Evolutionary conservation across 1,140 invertebrate species (phyloP).

Genomic region (Calosoma granatense): DNA sequence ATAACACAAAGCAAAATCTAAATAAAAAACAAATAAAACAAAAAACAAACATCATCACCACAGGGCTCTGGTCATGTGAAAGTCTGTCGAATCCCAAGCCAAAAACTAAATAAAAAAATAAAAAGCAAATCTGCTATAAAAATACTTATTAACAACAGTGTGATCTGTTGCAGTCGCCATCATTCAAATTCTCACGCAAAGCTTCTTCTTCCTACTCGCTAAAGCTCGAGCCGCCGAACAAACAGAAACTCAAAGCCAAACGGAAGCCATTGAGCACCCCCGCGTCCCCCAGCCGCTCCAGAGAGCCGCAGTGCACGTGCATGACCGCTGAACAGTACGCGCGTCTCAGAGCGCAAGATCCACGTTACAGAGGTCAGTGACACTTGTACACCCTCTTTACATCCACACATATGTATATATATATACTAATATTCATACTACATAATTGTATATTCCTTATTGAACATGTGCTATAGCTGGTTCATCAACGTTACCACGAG

Average conservation of each 20-base stretch:
- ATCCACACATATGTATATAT: not conserved
- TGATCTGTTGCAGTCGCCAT: slow-evolving; percentile 80
- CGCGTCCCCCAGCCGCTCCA: slow-evolving; percentile 78
- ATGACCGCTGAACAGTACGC: slow-evolving; percentile 90
- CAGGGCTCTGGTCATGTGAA: not conserved
- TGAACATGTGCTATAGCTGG: slow-evolving; percentile 32
- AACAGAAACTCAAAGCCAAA: slow-evolving; percentile 74
- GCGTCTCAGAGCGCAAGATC: slow-evolving; percentile 70
- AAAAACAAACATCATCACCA: too few relatives aligned
- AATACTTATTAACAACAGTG: slow-evolving; percentile 38
- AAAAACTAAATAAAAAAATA: not conserved
- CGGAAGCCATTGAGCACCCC: slow-evolving; percentile 87
- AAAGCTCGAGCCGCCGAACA: slow-evolving; percentile 79
- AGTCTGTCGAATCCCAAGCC: not conserved
- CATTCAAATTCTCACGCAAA: slow-evolving; percentile 95
- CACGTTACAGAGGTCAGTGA: slow-evolving; percentile 59
- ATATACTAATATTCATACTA: slow-evolving; percentile 1
- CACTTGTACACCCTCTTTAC: not conserved
- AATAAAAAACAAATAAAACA: too few relatives aligned
- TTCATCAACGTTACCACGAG: slow-evolving; percentile 73
- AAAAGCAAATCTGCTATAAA: slow-evolving; percentile 15
- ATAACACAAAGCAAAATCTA: too few relatives aligned
- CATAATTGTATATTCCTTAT: slow-evolving; percentile 1
- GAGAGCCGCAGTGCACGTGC: slow-evolving; percentile 88
- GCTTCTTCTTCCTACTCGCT: slow-evolving; percentile 92